phyloP scores from a whole-genome alignment of 2,113 vertebrate genomes.

The Epinephelus lanceolatus region DNA sequence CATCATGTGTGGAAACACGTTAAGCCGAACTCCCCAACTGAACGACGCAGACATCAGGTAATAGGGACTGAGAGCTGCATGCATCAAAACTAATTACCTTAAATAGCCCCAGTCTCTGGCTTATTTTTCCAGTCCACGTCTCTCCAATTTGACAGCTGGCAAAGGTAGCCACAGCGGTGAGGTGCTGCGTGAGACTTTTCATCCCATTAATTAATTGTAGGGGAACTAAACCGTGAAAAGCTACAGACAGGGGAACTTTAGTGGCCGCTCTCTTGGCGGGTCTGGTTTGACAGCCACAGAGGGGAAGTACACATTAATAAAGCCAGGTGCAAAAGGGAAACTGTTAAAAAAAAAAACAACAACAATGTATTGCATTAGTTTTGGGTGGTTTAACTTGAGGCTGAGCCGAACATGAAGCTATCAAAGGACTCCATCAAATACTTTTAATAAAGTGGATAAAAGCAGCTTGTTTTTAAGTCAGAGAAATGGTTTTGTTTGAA shows the following conservation, averaged over 20 bases:
- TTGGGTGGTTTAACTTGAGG: slow-evolving; percentile 36
- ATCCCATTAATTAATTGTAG: slow-evolving; percentile 68
- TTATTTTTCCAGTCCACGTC: slow-evolving; percentile 56
- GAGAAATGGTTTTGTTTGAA: slow-evolving; percentile 57
- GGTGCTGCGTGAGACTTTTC: slow-evolving; percentile 59
- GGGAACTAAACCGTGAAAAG: slow-evolving; percentile 60
- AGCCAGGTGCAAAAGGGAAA: slow-evolving; percentile 34
- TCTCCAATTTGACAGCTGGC: slow-evolving; percentile 70
- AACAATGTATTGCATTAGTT: slow-evolving; percentile 15
- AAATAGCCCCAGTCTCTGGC: slow-evolving; percentile 55
- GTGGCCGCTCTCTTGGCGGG: slow-evolving; percentile 36
- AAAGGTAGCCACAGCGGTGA: slow-evolving; percentile 54
- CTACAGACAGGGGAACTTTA: slow-evolving; percentile 46
- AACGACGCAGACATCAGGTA: slow-evolving; percentile 63
- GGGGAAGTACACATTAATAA: slow-evolving; percentile 27
- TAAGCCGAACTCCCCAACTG: background rate
- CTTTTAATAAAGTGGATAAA: slow-evolving; percentile 58
- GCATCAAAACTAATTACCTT: slow-evolving; percentile 76
- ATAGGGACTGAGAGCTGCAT: slow-evolving; percentile 65
- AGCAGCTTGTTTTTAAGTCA: slow-evolving; percentile 51
- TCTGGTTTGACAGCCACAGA: slow-evolving; percentile 29
- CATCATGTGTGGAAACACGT: background rate
- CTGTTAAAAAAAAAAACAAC: background rate
- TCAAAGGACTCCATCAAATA: slow-evolving; percentile 66
- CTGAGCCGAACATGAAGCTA: slow-evolving; percentile 47